Conservation (phyloP, 2,888 invertebrate genomes). For the Orchestes rusci region DNA sequence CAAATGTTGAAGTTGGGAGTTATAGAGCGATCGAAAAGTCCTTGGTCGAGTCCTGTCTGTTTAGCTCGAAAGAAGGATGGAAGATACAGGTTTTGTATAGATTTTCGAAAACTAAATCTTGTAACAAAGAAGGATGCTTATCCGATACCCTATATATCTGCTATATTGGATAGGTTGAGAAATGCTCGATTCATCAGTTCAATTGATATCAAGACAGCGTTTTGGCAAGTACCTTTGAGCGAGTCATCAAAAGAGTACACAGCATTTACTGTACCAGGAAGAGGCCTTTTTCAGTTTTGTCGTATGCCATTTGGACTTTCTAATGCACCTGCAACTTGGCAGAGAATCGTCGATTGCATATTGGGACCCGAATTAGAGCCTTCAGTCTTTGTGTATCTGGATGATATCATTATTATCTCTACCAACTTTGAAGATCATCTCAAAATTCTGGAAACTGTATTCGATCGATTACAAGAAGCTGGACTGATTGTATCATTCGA, state of each 20-base stretch:
- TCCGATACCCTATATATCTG: conserved; percentile 31
- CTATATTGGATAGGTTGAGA: conserved; percentile 32
- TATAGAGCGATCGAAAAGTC: conserved; percentile 29
- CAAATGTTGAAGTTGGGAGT: conserved; percentile 22
- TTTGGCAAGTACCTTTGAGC: conserved; percentile 32
- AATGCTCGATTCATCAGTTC: conserved; percentile 32
- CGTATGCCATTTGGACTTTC: conserved; percentile 33
- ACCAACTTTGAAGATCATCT: conserved; percentile 22
- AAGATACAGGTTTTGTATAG: conserved; percentile 32
- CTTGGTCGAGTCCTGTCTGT: conserved; percentile 31
- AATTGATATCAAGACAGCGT: conserved; percentile 31
- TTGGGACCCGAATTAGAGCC: conserved; percentile 26
- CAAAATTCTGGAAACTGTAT: conserved; percentile 16
- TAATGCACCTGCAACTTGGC: conserved; percentile 33
- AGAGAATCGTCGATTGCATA: conserved; percentile 28
- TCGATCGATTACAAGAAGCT: conserved; percentile 13
- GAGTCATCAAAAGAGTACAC: conserved; percentile 18
- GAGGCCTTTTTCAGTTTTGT: conserved; percentile 32
- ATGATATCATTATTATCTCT: conserved; percentile 21
- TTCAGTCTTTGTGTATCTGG: conserved; percentile 28
- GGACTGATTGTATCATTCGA: conserved; percentile 8
- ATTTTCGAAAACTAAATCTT: conserved; percentile 32
- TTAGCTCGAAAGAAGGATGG: conserved; percentile 30
- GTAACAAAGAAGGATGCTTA: conserved; percentile 34
- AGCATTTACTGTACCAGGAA: conserved; percentile 32